A percentile compares a stretch with the other conserved stretches of the same genome.
Conservation (phyloP, 53 echinoderm and acorn worm genomes). For the Crossaster papposus region DNA sequence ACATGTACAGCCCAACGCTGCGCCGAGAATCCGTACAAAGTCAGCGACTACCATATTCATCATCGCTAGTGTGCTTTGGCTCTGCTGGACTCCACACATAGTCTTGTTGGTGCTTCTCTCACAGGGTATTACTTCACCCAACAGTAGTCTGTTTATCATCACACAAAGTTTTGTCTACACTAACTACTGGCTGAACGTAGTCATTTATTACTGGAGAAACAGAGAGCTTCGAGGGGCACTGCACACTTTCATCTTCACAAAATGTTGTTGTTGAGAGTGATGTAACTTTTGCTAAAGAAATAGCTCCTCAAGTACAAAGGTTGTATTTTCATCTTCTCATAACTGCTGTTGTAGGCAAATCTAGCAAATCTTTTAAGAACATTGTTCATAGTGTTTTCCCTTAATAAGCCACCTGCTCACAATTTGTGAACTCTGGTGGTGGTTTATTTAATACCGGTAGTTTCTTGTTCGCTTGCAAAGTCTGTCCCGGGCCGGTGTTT, state of each 20-base stretch:
- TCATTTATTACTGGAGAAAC: slow-evolving; percentile 21
- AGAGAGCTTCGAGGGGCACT: slow-evolving; percentile 10
- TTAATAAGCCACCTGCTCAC: too few relatives aligned
- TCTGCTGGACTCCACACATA: neutral
- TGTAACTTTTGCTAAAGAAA: too few relatives aligned
- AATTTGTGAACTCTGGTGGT: too few relatives aligned
- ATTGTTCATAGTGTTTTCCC: too few relatives aligned
- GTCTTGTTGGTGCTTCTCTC: neutral
- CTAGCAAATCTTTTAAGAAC: too few relatives aligned
- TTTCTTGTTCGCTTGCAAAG: too few relatives aligned
- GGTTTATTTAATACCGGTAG: too few relatives aligned
- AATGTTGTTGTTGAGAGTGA: neutral
- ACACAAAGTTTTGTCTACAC: neutral
- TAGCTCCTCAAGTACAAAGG: too few relatives aligned
- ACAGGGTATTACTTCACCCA: too few relatives aligned
- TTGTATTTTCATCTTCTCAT: too few relatives aligned
- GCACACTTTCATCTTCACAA: neutral
- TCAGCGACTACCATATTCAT: slow-evolving; percentile 8
- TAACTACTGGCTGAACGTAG: slow-evolving; percentile 22
- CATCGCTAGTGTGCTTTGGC: neutral
- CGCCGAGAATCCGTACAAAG: neutral
- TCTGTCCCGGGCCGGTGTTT: too few relatives aligned
- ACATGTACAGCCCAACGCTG: neutral
- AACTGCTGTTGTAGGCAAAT: too few relatives aligned
- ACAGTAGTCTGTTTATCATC: neutral